Conservation (phyloP, 2,113 vertebrate genomes). For the Engystomops pustulosus region DNA sequence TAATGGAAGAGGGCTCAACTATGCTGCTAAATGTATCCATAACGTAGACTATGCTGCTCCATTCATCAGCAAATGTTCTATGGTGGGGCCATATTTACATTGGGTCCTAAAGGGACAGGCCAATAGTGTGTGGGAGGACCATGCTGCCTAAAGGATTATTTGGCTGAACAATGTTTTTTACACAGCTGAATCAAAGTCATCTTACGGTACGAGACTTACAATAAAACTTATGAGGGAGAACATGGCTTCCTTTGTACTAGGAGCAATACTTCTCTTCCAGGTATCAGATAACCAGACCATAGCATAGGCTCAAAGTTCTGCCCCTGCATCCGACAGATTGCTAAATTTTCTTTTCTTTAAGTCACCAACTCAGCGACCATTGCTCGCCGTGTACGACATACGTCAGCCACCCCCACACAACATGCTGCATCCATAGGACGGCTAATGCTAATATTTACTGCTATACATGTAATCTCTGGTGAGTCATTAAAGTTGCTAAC, state of each 20-base stretch:
- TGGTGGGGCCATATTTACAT: background rate
- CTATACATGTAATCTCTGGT: constrained; percentile 43
- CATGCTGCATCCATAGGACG: constrained; percentile 19
- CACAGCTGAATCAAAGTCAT: background rate
- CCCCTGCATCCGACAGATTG: background rate
- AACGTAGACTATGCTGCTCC: too few species aligned
- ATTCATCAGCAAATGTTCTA: background rate
- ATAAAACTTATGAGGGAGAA: background rate
- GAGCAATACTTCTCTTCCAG: constrained; percentile 7
- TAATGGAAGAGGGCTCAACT: too few species aligned
- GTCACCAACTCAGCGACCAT: background rate
- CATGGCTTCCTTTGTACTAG: background rate
- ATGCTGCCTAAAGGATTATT: background rate
- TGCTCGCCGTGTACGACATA: constrained; percentile 7
- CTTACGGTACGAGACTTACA: background rate
- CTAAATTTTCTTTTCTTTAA: background rate
- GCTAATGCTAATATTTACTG: constrained; percentile 32
- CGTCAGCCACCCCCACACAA: constrained; percentile 39
- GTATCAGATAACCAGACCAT: constrained; percentile 11
- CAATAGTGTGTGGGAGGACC: background rate
- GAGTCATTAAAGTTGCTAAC: constrained; percentile 34
- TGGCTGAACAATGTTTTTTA: too few species aligned
- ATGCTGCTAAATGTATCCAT: too few species aligned
- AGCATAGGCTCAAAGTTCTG: background rate
- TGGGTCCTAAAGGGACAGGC: background rate